These are phyloP conservation scores for Artibeus lituratus DNA, from an alignment of 2,797 vertebrate species.

Conservation along the genomic window DNA sequence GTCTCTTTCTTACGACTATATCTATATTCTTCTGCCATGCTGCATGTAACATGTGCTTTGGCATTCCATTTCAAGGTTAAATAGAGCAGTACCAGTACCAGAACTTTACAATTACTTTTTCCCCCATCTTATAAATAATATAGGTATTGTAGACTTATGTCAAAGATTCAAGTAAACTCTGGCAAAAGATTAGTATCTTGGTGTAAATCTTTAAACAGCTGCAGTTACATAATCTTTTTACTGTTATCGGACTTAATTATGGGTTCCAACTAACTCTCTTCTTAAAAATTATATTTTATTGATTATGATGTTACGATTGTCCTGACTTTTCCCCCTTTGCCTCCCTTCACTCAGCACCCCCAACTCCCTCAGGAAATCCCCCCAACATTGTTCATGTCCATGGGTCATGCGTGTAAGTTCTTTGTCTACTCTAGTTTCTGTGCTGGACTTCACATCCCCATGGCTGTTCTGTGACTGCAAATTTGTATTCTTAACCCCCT, in stretches of 20 bases:
- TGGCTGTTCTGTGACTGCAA: too few relatives aligned
- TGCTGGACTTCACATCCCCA: too few relatives aligned
- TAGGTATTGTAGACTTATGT: not conserved
- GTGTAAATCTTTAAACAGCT: constrained; percentile 2
- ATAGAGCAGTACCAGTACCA: constrained; percentile 24
- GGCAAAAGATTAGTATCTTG: not conserved
- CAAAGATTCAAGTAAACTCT: not conserved
- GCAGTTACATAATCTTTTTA: not conserved
- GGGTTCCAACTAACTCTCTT: constrained; percentile 1
- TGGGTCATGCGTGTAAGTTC: too few relatives aligned
- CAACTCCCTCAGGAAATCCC: too few relatives aligned
- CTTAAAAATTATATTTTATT: too few relatives aligned
- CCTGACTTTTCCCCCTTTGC: too few relatives aligned
- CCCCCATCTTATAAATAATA: not conserved
- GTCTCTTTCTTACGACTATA: constrained; percentile 64
- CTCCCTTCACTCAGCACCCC: too few relatives aligned
- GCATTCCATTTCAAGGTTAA: constrained; percentile 65
- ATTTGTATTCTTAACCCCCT: too few relatives aligned
- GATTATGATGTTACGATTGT: too few relatives aligned
- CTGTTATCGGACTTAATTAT: not conserved
- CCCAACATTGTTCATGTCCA: too few relatives aligned
- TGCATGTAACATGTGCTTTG: constrained; percentile 47
- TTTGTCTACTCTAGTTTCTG: too few relatives aligned
- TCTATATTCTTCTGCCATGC: constrained; percentile 65
- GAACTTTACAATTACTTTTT: not conserved